A percentile compares a stretch with the other conserved stretches of the same genome.
phyloP scores from a whole-genome alignment of 2,113 vertebrate species.

The Lanius collurio region DNA sequence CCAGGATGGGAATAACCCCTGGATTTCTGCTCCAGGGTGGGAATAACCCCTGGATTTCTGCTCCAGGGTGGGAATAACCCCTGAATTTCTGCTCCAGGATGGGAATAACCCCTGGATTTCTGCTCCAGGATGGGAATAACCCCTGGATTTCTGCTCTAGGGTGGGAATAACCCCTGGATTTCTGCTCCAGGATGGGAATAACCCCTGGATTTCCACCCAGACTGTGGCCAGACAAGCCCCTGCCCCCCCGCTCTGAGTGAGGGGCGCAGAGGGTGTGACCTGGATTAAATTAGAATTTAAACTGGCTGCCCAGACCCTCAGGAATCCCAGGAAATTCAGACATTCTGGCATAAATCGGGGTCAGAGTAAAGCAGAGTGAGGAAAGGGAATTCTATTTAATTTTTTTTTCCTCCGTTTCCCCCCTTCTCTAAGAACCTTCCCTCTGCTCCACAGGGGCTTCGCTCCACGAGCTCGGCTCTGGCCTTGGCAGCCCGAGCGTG shows the following conservation, averaged over 20 bases:
- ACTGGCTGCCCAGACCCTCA: neutral
- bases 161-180: neutral
- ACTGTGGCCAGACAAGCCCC: neutral
- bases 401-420: no score
- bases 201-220: neutral
- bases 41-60: no score
- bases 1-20: no score
- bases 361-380: neutral
- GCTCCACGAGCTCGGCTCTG: neutral
- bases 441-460: neutral
- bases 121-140: fast-evolving
- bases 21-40: no score
- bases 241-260: neutral
- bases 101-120: neutral
- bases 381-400: neutral
- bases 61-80: neutral
- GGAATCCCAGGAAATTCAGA: neutral
- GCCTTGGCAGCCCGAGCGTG: neutral
- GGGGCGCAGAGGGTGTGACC: neutral
- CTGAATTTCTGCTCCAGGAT: fast-evolving
- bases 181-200: neutral
- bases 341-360: fast-evolving
- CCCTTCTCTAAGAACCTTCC: neutral
- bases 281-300: neutral
- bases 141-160: fast-evolving